Evolutionary conservation across 2,113 vertebrate species (phyloP).

Genomic region (Condylura cristata): DNA sequence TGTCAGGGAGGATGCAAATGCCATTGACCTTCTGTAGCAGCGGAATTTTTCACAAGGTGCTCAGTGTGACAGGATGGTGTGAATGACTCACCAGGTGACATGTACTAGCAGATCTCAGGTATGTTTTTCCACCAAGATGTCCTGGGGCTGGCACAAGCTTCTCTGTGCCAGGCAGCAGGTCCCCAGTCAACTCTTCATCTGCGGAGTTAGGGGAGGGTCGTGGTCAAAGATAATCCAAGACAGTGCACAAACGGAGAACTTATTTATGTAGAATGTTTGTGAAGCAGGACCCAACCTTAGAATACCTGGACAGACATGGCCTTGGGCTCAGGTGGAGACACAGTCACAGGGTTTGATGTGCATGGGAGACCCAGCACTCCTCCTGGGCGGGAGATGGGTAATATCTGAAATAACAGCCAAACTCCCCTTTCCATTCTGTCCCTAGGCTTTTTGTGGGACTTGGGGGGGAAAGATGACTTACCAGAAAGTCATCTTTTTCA

Average conservation of each 20-base stretch:
- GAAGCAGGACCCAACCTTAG: not conserved
- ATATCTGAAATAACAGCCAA: not conserved
- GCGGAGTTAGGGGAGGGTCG: not conserved
- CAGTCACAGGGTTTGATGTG: not conserved
- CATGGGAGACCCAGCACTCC: not conserved
- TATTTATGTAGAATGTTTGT: not conserved
- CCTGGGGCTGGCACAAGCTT: not conserved
- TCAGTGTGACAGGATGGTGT: not conserved
- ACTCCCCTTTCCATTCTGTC: not conserved
- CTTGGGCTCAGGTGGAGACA: not conserved
- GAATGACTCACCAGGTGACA: not conserved
- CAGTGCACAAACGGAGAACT: not conserved
- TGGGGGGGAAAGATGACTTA: not conserved
- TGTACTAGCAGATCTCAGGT: not conserved
- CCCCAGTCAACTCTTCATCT: not conserved
- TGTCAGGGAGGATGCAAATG: not conserved
- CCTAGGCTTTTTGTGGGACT: not conserved
- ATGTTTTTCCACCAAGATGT: not conserved
- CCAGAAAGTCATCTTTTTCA: not conserved
- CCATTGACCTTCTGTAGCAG: not conserved
- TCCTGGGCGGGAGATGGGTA: not conserved
- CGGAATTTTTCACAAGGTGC: not conserved
- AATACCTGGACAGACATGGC: not conserved
- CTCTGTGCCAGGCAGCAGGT: not conserved
- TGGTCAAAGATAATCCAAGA: not conserved